A percentile compares a stretch with the other conserved stretches of the same genome.
phyloP scores from a whole-genome alignment of 2,888 invertebrate species.

The Hartigia nigra region DNA sequence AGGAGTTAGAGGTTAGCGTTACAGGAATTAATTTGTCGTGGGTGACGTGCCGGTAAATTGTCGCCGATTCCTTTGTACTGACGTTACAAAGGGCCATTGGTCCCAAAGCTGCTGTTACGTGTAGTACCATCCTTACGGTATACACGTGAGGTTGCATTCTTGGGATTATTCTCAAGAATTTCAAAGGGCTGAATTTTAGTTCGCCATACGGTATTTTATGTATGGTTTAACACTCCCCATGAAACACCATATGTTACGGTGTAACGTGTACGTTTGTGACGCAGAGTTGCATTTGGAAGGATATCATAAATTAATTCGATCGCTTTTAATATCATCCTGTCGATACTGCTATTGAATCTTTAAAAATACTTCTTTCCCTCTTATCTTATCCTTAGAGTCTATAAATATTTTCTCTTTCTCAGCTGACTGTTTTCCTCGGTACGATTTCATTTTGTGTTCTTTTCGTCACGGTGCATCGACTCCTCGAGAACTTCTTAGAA shows the following conservation, averaged over 20 bases:
- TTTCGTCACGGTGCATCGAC: slow-evolving; percentile 27
- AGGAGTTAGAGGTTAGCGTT: slow-evolving; percentile 56
- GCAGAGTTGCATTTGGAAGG: slow-evolving; percentile 18
- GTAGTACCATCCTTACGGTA: neutral
- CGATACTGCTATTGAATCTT: neutral
- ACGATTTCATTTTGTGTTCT: neutral
- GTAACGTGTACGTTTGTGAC: slow-evolving; percentile 23
- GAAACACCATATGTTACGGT: slow-evolving; percentile 19
- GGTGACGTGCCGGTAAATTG: slow-evolving; percentile 60
- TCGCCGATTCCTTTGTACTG: slow-evolving; percentile 34
- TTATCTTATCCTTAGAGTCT: neutral
- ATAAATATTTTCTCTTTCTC: slow-evolving; percentile 13
- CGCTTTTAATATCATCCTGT: neutral
- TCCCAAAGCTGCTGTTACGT: neutral
- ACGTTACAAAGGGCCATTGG: neutral
- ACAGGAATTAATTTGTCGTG: slow-evolving; percentile 60
- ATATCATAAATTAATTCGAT: slow-evolving; percentile 5
- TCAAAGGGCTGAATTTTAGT: neutral
- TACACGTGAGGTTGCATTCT: neutral
- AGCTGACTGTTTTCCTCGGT: neutral
- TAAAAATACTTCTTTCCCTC: neutral
- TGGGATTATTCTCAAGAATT: neutral
- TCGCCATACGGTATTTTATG: neutral
- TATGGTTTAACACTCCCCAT: slow-evolving; percentile 4
- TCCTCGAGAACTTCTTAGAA: slow-evolving; percentile 38